Evolutionary conservation across 2,797 vertebrate genomes (phyloP), one percentile per base, ranked within the genome.

Genomic region (Echeneis naucrates): DNA sequence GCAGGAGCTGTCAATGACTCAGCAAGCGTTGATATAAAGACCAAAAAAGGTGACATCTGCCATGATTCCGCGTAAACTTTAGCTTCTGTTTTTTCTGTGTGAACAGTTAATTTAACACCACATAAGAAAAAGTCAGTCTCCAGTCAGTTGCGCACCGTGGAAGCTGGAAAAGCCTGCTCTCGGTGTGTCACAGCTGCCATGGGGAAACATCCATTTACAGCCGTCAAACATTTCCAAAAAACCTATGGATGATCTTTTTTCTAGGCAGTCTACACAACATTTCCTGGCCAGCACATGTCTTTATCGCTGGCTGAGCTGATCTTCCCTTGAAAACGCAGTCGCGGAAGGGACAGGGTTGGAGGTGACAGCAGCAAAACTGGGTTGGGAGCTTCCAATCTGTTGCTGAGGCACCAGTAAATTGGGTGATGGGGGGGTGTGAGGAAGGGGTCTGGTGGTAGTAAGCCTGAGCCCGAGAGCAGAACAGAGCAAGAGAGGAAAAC

Each of bases 351-450:
- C 24, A 52, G 57, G 60, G 54, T 51, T 37, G 63, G 50, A 16
- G 67, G 54, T 48, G 71, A 58, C 27, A 57, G 55, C 21, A 14
- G 59, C n/a, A 45, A 60, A 79, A 78, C 44, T 51, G 54, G 63
- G 66, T 81, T 70, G 16, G 66, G 55, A 78, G 65, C 68, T 56
- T 9, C 44, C 74, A 87, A 83, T 84, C 78, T 84, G 79, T 83
- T 80, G 76, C 80, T 68, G 26, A 79, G 82, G 80, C 40, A 62
- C 35, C 55, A 58, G 35, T 61, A 38, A 53, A 70, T 58, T 23
- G 11, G 53, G 30, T 30, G 30, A 6, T 30, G 53, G 8, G 56
- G 33, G 55, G 35, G 40, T 9, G 33, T 7, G 33, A 9, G 33
- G 33, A 2, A 9, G 33, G 33, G 33, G 33, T 7, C 2, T 9